phyloP scores from a whole-genome alignment of 2,888 invertebrate genomes.

The Elysia crispata region DNA sequence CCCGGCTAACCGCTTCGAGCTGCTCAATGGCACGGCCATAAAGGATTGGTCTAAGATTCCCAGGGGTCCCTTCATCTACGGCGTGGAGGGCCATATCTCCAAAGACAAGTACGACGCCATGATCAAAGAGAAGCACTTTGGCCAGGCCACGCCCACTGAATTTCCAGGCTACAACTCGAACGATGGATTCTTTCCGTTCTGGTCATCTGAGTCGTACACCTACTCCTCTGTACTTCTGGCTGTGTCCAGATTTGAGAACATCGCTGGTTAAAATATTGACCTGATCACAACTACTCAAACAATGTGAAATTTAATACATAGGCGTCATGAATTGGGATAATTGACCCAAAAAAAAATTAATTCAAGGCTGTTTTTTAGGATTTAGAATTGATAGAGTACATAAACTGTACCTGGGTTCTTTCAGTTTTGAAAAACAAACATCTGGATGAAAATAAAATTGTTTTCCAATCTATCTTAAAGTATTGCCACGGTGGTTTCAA shows the following conservation, averaged over 20 bases:
- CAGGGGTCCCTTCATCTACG: constrained; percentile 49
- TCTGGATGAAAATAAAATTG: too few relatives aligned
- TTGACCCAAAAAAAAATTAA: background rate
- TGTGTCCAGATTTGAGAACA: constrained; percentile 50
- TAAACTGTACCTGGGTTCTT: too few relatives aligned
- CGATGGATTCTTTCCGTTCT: constrained; percentile 63
- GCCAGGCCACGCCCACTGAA: constrained; percentile 54
- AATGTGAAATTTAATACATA: too few relatives aligned
- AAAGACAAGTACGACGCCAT: constrained; percentile 58
- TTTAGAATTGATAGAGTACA: too few relatives aligned
- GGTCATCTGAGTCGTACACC: constrained; percentile 68
- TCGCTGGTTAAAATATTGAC: too few relatives aligned
- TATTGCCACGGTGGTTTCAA: too few relatives aligned
- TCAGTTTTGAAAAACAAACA: too few relatives aligned
- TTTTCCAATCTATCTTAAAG: background rate
- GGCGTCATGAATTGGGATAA: too few relatives aligned
- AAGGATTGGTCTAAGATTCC: constrained; percentile 46
- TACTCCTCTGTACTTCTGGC: constrained; percentile 65
- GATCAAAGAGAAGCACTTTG: constrained; percentile 53
- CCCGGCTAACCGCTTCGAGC: constrained; percentile 56
- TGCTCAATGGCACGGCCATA: constrained; percentile 56
- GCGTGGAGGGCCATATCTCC: constrained; percentile 60
- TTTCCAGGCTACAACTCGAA: constrained; percentile 67
- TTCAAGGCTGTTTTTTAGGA: too few relatives aligned
- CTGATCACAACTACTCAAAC: too few relatives aligned